Percentiles rank a stretch among this genome's conserved stretches.
Conservation (phyloP, 2,888 invertebrate species). For the Agrochola macilenta region DNA sequence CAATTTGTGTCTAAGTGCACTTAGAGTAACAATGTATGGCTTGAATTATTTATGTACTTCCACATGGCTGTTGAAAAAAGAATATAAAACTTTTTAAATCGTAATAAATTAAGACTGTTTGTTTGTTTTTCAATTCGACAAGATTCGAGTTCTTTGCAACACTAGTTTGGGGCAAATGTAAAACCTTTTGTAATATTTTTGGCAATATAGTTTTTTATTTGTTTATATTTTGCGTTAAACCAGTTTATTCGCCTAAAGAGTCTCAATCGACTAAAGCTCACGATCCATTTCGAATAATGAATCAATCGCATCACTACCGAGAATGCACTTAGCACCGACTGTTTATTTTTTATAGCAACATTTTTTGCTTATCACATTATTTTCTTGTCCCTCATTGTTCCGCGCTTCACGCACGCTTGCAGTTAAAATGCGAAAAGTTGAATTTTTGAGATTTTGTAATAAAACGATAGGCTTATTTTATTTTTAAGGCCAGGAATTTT, state of each 20-base stretch:
- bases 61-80: neutral
- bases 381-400: constrained; percentile 26
- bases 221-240: neutral
- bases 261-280: neutral
- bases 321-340: constrained; percentile 19
- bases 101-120: neutral
- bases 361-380: constrained; percentile 16
- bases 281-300: neutral
- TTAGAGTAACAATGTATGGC: neutral
- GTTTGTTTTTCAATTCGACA: neutral
- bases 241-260: neutral
- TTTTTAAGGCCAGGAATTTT: neutral
- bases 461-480: neutral
- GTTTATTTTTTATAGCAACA: constrained; percentile 10
- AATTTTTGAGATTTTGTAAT: neutral
- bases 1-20: constrained; percentile 7
- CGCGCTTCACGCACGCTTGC: constrained; percentile 28
- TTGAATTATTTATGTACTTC: neutral
- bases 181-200: neutral
- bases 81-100: neutral
- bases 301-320: constrained; percentile 16
- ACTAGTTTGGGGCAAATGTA: neutral
- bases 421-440: constrained; percentile 5
- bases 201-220: neutral
- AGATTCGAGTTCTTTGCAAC: too few species aligned